Conservation (phyloP, 2,113 vertebrate genomes). For the Python bivittatus region DNA sequence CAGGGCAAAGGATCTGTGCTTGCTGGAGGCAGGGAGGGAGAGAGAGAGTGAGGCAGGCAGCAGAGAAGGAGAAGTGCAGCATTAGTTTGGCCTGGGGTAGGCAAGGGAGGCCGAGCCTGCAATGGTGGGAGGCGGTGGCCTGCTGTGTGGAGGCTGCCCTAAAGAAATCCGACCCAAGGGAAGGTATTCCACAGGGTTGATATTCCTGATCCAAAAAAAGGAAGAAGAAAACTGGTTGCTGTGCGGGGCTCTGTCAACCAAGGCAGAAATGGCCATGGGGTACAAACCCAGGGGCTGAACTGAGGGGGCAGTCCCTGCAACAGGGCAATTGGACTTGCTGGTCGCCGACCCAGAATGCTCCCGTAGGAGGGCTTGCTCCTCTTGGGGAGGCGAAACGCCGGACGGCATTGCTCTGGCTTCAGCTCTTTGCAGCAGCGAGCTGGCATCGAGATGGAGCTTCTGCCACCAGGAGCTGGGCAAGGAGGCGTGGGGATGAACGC, state of each 20-base stretch:
- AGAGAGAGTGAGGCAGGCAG: not conserved
- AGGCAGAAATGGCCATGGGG: not conserved
- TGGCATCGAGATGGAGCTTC: not conserved
- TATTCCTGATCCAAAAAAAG: not conserved
- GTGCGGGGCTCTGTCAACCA: not conserved
- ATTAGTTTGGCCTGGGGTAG: not conserved
- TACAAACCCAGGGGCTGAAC: not conserved
- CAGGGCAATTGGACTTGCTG: not conserved
- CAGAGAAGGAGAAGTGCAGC: not conserved
- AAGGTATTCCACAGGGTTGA: not conserved
- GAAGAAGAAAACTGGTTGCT: not conserved
- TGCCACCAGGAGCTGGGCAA: not conserved
- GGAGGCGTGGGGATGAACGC: not conserved
- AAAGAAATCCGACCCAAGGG: not conserved
- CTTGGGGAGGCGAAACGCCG: not conserved
- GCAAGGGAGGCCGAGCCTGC: not conserved
- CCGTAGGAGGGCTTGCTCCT: not conserved
- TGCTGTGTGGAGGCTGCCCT: not conserved
- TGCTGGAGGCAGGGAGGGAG: not conserved
- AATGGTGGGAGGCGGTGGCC: not conserved
- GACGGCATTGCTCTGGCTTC: not conserved
- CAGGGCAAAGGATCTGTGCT: not conserved
- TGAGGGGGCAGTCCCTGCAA: not conserved
- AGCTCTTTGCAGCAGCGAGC: not conserved
- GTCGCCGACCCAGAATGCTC: not conserved